phyloP scores from a whole-genome alignment of 2,113 vertebrate genomes.

The Mionectes macconnelli region DNA sequence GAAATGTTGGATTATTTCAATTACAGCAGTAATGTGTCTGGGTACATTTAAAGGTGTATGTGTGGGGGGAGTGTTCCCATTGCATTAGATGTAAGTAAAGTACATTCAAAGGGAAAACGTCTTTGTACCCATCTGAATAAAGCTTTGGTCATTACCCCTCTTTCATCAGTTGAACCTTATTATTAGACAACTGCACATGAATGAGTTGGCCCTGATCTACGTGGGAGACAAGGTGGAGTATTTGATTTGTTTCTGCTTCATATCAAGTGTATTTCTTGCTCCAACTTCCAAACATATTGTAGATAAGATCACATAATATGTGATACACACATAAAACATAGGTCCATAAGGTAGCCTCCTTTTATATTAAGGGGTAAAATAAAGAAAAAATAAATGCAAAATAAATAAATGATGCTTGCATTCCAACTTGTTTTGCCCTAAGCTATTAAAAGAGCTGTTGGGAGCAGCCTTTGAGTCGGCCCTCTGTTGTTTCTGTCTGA shows the following conservation, averaged over 20 bases:
- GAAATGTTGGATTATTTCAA: slow-evolving; percentile 48
- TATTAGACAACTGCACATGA: background rate
- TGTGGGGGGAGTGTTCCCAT: background rate
- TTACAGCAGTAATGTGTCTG: slow-evolving; percentile 32
- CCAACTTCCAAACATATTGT: background rate
- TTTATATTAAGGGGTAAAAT: background rate
- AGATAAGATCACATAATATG: background rate
- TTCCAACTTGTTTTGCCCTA: background rate
- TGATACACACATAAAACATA: background rate
- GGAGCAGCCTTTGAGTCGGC: background rate
- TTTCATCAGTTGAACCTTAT: background rate
- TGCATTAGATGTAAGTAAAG: slow-evolving; percentile 11
- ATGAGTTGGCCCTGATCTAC: background rate
- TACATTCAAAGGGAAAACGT: background rate
- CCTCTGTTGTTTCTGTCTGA: background rate
- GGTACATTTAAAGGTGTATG: slow-evolving; percentile 4
- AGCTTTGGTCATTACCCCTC: background rate
- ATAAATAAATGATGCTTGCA: background rate
- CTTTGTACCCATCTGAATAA: background rate
- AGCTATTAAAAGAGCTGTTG: background rate
- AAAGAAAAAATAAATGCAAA: background rate
- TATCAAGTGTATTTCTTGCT: background rate
- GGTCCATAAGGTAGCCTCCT: background rate
- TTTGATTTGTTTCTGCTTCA: background rate
- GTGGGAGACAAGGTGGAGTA: background rate